A percentile compares a stretch with the other conserved stretches of the same genome.
These are phyloP conservation scores for Sebastolobus alascanus DNA, from an alignment of 2,797 vertebrate species.

Conservation along the genomic window DNA sequence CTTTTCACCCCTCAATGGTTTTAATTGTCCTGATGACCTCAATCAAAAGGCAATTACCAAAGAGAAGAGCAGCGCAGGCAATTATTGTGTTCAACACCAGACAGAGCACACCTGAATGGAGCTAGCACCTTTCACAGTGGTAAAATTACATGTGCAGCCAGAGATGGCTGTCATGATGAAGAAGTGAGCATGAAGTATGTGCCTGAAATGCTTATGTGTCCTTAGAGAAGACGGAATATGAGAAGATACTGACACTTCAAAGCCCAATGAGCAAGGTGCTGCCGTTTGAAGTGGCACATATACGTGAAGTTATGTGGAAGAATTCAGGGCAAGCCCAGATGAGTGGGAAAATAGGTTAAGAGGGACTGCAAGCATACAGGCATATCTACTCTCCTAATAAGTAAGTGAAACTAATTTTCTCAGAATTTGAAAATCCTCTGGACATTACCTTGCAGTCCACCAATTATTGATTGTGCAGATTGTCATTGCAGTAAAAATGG, in stretches of 20 bases:
- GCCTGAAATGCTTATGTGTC: constrained; percentile 67
- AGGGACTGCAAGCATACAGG: constrained; percentile 23
- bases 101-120: constrained; percentile 91
- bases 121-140: constrained; percentile 84
- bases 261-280: constrained; percentile 49
- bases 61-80: constrained; percentile 86
- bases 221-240: constrained; percentile 55
- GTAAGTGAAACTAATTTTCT: not conserved
- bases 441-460: not conserved
- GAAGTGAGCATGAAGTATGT: constrained; percentile 59
- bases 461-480: constrained; percentile 32
- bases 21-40: constrained; percentile 97
- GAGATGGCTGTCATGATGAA: constrained; percentile 52
- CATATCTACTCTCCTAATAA: constrained; percentile 13
- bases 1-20: constrained; percentile 87
- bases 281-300: constrained; percentile 37
- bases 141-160: constrained; percentile 86
- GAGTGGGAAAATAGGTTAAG: constrained; percentile 62
- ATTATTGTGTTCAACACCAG: constrained; percentile 91
- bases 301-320: constrained; percentile 26
- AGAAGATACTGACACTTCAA: constrained; percentile 65
- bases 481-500: constrained; percentile 38
- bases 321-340: constrained; percentile 60
- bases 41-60: constrained; percentile 98
- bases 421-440: not conserved